These are phyloP conservation scores for Drosophila bocqueti DNA, from an alignment of 1,140 invertebrate genomes.

Conservation along the genomic window DNA sequence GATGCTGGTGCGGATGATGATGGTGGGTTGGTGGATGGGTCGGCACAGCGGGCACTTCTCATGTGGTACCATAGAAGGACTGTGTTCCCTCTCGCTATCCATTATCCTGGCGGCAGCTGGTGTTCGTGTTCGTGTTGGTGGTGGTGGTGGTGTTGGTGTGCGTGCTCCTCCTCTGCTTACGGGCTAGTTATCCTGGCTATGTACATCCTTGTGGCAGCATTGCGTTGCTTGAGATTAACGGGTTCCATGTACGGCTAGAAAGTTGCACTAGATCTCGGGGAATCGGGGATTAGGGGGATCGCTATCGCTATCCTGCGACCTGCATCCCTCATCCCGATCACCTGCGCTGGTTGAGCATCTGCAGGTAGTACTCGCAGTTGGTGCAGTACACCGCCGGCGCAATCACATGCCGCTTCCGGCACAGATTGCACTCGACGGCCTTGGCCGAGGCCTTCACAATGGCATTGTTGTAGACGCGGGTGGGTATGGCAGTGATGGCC, in stretches of 20 bases:
- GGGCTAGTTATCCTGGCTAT: conserved; percentile 34
- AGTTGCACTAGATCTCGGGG: conserved; percentile 30
- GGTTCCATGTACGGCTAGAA: conserved; percentile 65
- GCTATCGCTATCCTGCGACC: background rate
- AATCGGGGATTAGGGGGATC: background rate
- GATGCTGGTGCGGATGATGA: conserved; percentile 14
- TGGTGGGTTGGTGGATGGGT: conserved; percentile 34
- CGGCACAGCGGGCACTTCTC: conserved; percentile 68
- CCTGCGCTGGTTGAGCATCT: conserved; percentile 85
- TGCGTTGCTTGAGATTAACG: conserved; percentile 71
- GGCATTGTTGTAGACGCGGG: conserved; percentile 79
- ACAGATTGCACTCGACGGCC: conserved; percentile 90
- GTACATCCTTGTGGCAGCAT: conserved; percentile 72
- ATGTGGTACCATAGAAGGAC: conserved; percentile 77
- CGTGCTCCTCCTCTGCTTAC: conserved; percentile 1
- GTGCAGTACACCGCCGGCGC: conserved; percentile 92
- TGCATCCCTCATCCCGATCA: conserved; percentile 20
- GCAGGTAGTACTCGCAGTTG: conserved; percentile 97
- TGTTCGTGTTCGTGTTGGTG: background rate
- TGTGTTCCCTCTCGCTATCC: conserved; percentile 43
- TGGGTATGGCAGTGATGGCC: conserved; percentile 80
- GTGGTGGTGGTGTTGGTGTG: background rate
- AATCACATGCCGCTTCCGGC: conserved; percentile 92
- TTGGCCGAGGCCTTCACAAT: conserved; percentile 86
- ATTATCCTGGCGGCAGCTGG: conserved; percentile 19